Evolutionary conservation across 2,888 invertebrate genomes (phyloP).

Genomic region (Lithophane leautieri): DNA sequence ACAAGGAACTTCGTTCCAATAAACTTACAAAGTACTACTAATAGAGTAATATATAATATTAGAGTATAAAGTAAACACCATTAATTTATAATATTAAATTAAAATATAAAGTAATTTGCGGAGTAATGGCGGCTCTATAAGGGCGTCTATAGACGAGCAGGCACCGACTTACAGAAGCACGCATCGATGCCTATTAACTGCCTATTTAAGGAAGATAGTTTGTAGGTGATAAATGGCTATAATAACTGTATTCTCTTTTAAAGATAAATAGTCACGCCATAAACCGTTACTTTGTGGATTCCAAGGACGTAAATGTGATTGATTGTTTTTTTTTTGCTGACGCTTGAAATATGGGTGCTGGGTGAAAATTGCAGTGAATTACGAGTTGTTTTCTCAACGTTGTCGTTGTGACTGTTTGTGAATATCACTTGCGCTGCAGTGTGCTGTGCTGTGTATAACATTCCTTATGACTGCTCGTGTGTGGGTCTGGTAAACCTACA

Average conservation of each 20-base stretch:
- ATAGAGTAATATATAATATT: too few relatives aligned
- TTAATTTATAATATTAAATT: constrained; percentile 40
- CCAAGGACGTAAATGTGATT: constrained; percentile 41
- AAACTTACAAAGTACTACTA: not conserved
- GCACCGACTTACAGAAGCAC: constrained; percentile 29
- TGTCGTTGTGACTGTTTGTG: not conserved
- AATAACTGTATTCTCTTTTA: constrained; percentile 65
- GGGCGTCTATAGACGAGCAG: constrained; percentile 37
- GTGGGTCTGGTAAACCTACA: not conserved
- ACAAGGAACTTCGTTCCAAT: too few relatives aligned
- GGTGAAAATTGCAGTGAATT: constrained; percentile 47
- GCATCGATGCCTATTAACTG: constrained; percentile 48
- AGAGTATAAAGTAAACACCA: constrained; percentile 18
- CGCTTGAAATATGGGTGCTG: constrained; percentile 17
- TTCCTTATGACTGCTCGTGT: not conserved
- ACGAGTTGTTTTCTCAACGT: constrained; percentile 10
- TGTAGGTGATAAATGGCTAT: constrained; percentile 57
- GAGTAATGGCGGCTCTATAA: constrained; percentile 47
- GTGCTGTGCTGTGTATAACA: not conserved
- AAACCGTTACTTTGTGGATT: constrained; percentile 35
- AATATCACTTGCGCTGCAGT: not conserved
- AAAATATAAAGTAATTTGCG: constrained; percentile 22
- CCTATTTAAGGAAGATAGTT: constrained; percentile 62
- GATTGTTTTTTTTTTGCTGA: constrained; percentile 28
- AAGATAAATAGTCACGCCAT: constrained; percentile 52